Evolutionary conservation across 2,797 vertebrate species (phyloP).

Genomic region (Florisuga fusca): DNA sequence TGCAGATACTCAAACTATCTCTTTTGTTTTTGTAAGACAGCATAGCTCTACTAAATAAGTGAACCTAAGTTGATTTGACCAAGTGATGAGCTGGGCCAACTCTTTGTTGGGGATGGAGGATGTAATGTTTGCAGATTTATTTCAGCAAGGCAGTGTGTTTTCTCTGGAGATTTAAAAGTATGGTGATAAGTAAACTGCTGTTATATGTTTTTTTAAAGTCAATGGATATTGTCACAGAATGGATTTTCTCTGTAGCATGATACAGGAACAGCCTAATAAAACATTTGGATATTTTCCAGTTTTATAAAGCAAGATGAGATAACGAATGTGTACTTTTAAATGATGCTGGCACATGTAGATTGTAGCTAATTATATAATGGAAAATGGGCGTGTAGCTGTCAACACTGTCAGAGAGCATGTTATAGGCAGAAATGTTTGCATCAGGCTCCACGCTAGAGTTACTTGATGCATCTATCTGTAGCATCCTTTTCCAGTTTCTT

Average conservation of each 20-base stretch:
- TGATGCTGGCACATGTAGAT: neutral
- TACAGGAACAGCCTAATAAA: neutral
- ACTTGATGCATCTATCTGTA: neutral
- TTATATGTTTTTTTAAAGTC: neutral
- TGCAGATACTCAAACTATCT: neutral
- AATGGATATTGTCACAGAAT: neutral
- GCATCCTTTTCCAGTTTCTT: neutral
- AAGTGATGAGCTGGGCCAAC: neutral
- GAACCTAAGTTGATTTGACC: neutral
- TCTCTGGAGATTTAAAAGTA: neutral
- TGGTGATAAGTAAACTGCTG: neutral
- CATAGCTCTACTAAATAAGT: neutral
- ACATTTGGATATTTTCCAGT: neutral
- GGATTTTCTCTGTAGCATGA: neutral
- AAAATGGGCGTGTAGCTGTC: rapidly evolving
- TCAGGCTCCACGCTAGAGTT: neutral
- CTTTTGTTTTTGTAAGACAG: neutral
- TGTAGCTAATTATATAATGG: neutral
- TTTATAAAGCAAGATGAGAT: neutral
- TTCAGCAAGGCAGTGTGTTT: neutral
- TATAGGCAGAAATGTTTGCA: neutral
- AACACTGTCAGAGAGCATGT: neutral
- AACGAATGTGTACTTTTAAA: neutral
- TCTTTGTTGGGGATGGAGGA: neutral
- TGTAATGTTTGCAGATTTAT: neutral